These are phyloP conservation scores for Eupsittula cactorum DNA, from an alignment of 2,113 vertebrate species.

Conservation along the genomic window DNA sequence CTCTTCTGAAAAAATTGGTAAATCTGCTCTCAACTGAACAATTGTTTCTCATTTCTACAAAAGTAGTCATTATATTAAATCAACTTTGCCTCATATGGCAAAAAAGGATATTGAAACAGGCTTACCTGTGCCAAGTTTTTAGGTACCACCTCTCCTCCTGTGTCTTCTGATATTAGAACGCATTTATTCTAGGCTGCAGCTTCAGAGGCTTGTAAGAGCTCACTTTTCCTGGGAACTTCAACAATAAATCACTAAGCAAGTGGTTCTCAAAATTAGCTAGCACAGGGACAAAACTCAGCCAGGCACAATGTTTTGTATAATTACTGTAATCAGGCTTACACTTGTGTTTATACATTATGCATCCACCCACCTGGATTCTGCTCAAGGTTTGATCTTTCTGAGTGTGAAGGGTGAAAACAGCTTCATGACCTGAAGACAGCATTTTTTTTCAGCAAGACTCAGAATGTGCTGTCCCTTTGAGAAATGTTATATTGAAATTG, in stretches of 20 bases:
- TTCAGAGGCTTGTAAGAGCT: background rate
- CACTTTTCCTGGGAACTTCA: background rate
- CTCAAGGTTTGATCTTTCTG: background rate
- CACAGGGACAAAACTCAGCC: background rate
- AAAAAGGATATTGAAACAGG: background rate
- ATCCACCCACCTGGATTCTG: background rate
- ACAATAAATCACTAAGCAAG: background rate
- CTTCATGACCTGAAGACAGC: background rate
- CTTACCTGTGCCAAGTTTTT: background rate
- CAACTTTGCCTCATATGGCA: background rate
- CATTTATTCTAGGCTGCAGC: background rate
- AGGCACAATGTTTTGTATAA: background rate
- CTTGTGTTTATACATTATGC: background rate
- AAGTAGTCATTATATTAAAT: background rate
- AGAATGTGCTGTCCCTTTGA: background rate
- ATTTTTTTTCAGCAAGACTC: background rate
- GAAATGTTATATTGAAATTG: background rate
- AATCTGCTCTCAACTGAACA: background rate
- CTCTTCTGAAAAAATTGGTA: background rate
- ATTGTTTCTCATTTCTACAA: background rate
- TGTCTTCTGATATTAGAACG: background rate
- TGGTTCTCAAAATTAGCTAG: background rate
- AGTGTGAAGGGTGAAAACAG: background rate
- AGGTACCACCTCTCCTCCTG: background rate
- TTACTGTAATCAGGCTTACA: background rate